Base-by-base conservation (phyloP, 2,797 vertebrate species). In the Microchirus variegatus region DNA sequence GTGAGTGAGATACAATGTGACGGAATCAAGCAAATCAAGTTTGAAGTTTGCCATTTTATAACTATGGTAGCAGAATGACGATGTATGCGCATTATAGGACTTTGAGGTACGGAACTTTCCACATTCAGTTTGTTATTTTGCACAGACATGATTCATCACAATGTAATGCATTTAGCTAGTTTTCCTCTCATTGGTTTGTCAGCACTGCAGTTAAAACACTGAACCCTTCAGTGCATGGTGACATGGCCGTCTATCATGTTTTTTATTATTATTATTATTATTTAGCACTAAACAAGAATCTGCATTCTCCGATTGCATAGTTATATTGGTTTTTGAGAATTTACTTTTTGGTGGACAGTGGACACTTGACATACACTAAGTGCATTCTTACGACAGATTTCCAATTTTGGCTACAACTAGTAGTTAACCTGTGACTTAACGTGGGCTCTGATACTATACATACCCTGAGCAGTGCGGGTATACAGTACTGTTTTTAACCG, bases 381-480 rank as follows among this genome's bases (percentile, higher is more conserved):
- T 89, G 82, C 84, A 86, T 88, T 90, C 79, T 78, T 73, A 73
- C 48, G 50, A 58, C 59, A 56, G 60, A 75, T 49, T 50, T 66
- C 52, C 63, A 50, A 63, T 53, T 63, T 46, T 71, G 64, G 68
- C 72, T 43, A 76, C 64, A 57, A 53, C 51, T 16, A 43, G 52
- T 49, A 63, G 48, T 42, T 63, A 65, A 71, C 41, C 63, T 48
- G 57, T 58, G 59, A 73, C 41, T 46, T 22, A 47, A 55, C n/a
- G 26, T 19, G 36, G 26, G 45, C 17, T 59, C 59, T 65, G 35
- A 52, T 15, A 38, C 12, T 31, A 1, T 31, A 31, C 2, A 38
- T 38, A 19, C 40, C 51, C 50, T 22, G 46, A 46, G 5, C 53
- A 69, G 58, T 55, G 49, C 50, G 41, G 57, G 48, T 54, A 59